Evolutionary conservation across 1,140 invertebrate species (phyloP).

Genomic region (Riptortus pedestris): DNA sequence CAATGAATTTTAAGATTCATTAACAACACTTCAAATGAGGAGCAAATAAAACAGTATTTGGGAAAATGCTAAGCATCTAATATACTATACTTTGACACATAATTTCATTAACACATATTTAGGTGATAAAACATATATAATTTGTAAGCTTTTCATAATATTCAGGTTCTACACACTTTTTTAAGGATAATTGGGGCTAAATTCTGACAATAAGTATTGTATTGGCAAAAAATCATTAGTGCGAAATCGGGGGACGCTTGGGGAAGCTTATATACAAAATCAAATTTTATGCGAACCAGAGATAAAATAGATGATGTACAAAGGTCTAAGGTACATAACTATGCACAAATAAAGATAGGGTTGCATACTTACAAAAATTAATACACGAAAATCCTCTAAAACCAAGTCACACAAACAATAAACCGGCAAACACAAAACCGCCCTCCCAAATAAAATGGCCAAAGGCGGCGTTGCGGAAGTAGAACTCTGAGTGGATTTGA

Average conservation of each 20-base stretch:
- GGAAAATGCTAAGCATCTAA: too few relatives aligned
- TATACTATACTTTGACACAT: too few relatives aligned
- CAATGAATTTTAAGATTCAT: too few relatives aligned
- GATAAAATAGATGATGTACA: background rate
- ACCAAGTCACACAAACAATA: background rate
- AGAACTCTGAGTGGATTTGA: background rate
- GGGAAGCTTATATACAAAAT: background rate
- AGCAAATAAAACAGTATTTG: too few relatives aligned
- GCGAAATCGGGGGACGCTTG: background rate
- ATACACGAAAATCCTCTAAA: background rate
- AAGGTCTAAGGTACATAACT: background rate
- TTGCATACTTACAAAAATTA: background rate
- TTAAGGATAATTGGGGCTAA: too few relatives aligned
- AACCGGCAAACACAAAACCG: slow-evolving; percentile 1
- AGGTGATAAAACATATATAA: too few relatives aligned
- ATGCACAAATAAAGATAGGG: background rate
- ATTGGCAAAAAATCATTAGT: too few relatives aligned
- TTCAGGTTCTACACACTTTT: too few relatives aligned
- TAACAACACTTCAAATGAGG: too few relatives aligned
- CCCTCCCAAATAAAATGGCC: slow-evolving; percentile 4
- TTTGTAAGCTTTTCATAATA: too few relatives aligned
- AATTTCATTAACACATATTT: too few relatives aligned
- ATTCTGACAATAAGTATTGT: too few relatives aligned
- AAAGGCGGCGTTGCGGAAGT: slow-evolving; percentile 4
- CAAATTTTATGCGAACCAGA: background rate